Conservation (phyloP, 2,113 vertebrate species). For the Rhipidura dahli region DNA sequence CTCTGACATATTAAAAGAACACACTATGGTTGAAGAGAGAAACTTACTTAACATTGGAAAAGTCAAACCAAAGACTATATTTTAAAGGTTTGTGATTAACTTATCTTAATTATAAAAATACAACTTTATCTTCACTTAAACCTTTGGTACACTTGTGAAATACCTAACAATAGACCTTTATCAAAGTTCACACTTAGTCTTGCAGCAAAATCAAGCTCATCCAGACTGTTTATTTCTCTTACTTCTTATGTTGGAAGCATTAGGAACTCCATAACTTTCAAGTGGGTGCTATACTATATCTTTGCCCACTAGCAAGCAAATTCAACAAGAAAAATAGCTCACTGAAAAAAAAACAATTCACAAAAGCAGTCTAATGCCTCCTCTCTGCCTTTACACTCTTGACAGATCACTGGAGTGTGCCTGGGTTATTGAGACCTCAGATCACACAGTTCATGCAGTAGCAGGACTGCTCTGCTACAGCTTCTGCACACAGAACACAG, state of each 20-base stretch:
- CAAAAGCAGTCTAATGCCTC: rapidly evolving
- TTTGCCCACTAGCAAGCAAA: background rate
- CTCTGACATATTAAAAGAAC: background rate
- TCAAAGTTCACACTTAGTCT: background rate
- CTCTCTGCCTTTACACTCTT: background rate
- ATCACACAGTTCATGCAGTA: background rate
- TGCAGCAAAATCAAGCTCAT: background rate
- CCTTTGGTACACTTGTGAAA: background rate
- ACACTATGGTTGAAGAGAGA: background rate
- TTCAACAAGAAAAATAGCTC: background rate
- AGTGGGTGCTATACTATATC: background rate
- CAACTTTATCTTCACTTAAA: background rate
- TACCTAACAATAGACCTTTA: background rate
- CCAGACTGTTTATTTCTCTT: background rate
- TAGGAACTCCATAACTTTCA: background rate
- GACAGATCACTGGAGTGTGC: background rate
- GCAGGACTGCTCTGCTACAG: background rate
- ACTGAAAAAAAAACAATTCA: background rate
- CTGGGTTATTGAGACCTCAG: rapidly evolving
- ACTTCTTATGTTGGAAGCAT: background rate
- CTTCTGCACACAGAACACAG: background rate
- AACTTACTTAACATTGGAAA: background rate
- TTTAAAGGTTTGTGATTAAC: background rate
- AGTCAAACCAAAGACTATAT: background rate
- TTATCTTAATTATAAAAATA: background rate